phyloP scores from a whole-genome alignment of 2,888 invertebrate species.

The Scaptomyza cyrtandrae region DNA sequence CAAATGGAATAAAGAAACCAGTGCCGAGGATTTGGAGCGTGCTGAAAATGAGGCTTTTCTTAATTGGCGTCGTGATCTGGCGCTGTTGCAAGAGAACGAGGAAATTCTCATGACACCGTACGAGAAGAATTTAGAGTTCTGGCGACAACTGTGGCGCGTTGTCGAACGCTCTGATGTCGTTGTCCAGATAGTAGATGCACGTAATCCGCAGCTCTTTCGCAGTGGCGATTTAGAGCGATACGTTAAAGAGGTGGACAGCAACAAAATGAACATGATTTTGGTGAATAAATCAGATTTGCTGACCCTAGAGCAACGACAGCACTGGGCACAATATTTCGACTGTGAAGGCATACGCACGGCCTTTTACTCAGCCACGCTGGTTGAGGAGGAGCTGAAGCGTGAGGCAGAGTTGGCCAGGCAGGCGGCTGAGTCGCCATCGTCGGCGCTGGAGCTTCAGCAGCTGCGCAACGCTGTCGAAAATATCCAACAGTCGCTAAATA shows the following conservation, averaged over 20 bases:
- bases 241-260: constrained; percentile 89
- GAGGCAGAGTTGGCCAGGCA: constrained; percentile 49
- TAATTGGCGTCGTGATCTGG: constrained; percentile 94
- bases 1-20: constrained; percentile 90
- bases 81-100: constrained; percentile 91
- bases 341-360: constrained; percentile 89
- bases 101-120: constrained; percentile 96
- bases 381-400: constrained; percentile 85
- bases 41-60: constrained; percentile 94
- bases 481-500: constrained; percentile 86
- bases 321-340: constrained; percentile 94
- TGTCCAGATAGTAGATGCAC: constrained; percentile 97
- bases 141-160: constrained; percentile 99
- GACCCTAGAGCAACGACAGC: constrained; percentile 90
- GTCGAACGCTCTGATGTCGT: constrained; percentile 98
- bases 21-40: constrained; percentile 91
- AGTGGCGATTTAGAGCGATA: constrained; percentile 96
- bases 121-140: constrained; percentile 98
- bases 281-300: constrained; percentile 98
- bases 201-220: constrained; percentile 97
- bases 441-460: constrained; percentile 76
- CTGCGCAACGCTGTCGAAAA: constrained; percentile 86
- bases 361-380: constrained; percentile 95
- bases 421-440: constrained; percentile 31
- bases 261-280: constrained; percentile 92